A percentile compares a stretch with the other conserved stretches of the same genome.
Evolutionary conservation across 2,888 invertebrate species (phyloP).

Genomic region (Napeogenes sylphis): DNA sequence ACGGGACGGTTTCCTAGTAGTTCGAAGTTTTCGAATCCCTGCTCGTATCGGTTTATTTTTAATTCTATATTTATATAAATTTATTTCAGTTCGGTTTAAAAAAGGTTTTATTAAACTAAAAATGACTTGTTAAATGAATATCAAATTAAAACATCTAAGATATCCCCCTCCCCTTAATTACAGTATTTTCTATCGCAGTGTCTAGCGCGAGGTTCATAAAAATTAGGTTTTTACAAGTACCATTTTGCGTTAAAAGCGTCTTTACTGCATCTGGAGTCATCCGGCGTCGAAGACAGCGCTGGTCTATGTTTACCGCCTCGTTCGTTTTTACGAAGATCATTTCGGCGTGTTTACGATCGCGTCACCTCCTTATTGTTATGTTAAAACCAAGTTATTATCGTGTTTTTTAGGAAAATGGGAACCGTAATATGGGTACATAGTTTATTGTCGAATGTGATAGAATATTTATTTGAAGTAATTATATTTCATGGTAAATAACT

Average conservation of each 20-base stretch:
- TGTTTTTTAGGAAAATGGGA: slow-evolving; percentile 43
- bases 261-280: slow-evolving; percentile 45
- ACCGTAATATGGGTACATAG: slow-evolving; percentile 17
- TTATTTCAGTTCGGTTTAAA: too few species aligned
- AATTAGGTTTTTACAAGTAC: slow-evolving; percentile 48
- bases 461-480: not conserved
- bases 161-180: slow-evolving; percentile 2
- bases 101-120: too few species aligned
- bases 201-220: slow-evolving; percentile 38
- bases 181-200: not conserved
- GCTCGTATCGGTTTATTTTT: too few species aligned
- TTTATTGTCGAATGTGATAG: slow-evolving; percentile 6
- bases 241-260: slow-evolving; percentile 43
- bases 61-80: too few species aligned
- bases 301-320: slow-evolving; percentile 71
- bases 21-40: too few species aligned
- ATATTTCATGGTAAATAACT: not conserved
- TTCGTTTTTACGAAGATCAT: slow-evolving; percentile 69
- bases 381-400: slow-evolving; percentile 62
- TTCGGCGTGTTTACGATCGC: slow-evolving; percentile 60
- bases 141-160: not conserved
- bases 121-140: not conserved
- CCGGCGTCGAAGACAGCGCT: slow-evolving; percentile 54
- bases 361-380: slow-evolving; percentile 68
- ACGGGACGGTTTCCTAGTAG: too few species aligned